Base-by-base conservation (phyloP, 2,113 vertebrate genomes). In the Tichodroma muraria region DNA sequence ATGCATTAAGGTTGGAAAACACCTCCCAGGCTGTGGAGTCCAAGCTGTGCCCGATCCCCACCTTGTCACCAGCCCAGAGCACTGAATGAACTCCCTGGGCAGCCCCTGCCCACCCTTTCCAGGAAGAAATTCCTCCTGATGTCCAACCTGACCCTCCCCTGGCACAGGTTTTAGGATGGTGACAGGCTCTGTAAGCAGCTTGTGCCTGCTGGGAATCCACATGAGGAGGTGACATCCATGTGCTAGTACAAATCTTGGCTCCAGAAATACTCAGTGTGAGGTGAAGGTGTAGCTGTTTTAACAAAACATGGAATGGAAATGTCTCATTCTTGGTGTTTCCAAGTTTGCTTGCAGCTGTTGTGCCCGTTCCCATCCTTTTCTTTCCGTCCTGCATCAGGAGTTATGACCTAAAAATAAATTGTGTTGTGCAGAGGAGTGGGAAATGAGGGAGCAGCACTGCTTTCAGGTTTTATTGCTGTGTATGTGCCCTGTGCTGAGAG, bases 371-470 rank as follows among this genome's bases (percentile, higher is more conserved):
- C 25, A 8, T 64, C 53, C 27, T 69, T n/a, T 80, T 31, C 25
- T 40, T 78, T 60, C 37, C 2, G 1, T 90, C 37, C 80, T 63
- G 33, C 28, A 24, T 82, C 63, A n/a, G 40, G 40, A 82, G 30
- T 63, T 89, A 16, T 0, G 35, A 57, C 70, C 42, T 93, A 79
- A 93, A 88, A 86, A 72, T 82, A n/a, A 82, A 64, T 18, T 1
- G 3, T 53, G 13, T 27, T 83, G 25, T 57, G 76, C 23, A 23
- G 33, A 53, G 70, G 37, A 82, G 28, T 35, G 44, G 78, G 84
- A 64, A 53, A 65, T 0, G 5, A 52, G 57, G 11, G 8, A 57
- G 52, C 31, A 13, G 0, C 3, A 5, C n/a, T 16, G 28, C 49
- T 53, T 66, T 13, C 63, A 24, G 37, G 28, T 50, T 56, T 52